Conservation (phyloP, 2,888 invertebrate species). For the Chrysolina haemoptera region DNA sequence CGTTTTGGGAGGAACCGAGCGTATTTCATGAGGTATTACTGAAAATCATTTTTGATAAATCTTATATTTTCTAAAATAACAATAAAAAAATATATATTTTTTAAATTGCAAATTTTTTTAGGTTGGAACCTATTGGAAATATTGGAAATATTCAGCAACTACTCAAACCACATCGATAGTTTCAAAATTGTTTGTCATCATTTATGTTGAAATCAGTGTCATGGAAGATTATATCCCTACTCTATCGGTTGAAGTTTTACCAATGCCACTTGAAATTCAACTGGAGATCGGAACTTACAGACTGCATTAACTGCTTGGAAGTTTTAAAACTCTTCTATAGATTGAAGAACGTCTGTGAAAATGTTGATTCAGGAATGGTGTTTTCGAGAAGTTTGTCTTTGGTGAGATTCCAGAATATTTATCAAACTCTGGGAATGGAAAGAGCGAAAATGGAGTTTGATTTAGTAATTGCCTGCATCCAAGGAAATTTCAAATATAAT, state of each 20-base stretch:
- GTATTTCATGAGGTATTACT: too few relatives aligned
- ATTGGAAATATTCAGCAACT: too few relatives aligned
- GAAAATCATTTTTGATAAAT: too few relatives aligned
- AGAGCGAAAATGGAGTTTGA: constrained; percentile 1
- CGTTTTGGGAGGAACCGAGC: too few relatives aligned
- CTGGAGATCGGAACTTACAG: not conserved
- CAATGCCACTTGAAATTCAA: constrained; percentile 10
- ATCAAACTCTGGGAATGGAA: not conserved
- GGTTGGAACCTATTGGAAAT: too few relatives aligned
- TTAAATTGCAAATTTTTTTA: too few relatives aligned
- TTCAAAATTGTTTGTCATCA: too few relatives aligned
- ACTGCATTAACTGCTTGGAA: constrained; percentile 4
- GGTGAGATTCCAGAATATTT: constrained; percentile 12
- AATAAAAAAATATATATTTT: too few relatives aligned
- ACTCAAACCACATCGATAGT: too few relatives aligned
- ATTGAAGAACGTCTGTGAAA: constrained; percentile 13
- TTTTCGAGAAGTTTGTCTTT: not conserved
- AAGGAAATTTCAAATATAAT: not conserved
- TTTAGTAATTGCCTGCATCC: constrained; percentile 9
- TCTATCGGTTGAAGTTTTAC: not conserved
- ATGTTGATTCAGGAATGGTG: constrained; percentile 12
- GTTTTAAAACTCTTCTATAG: constrained; percentile 3
- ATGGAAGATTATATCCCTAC: not conserved
- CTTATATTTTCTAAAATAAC: too few relatives aligned
- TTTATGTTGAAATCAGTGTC: not conserved